Base-by-base conservation (phyloP, 2,888 invertebrate genomes). In the Troides aeacus region DNA sequence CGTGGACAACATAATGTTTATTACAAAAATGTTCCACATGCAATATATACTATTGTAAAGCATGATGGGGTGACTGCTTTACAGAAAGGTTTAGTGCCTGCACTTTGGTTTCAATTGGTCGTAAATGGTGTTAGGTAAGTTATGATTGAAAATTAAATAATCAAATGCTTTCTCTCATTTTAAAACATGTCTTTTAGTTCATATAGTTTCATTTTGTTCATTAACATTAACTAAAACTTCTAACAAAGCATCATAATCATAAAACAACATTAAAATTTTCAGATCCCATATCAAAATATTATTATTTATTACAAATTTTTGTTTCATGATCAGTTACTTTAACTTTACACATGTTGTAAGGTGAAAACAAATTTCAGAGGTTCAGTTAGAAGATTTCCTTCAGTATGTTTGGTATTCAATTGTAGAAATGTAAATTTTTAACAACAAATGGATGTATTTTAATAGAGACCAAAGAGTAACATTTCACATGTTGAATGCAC, bases 61-160 rank as follows among this genome's bases (percentile, higher is more conserved):
- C 94, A 95, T 74, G 98, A 98, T 81, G 98, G 98, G 0, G 65
- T 97, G 0, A 74, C 93, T 0, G 96, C 97, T 0, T 84, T 96
- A 30, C 96, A 96, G 81, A 95, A 95, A 72, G 98, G 98, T 1
- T 89, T 98, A 5, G 95, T 95, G 1, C 97, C 98, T 0, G 97
- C 97, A 0, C 85, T 98, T 30, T 96, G 95, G 90, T 97, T 97
- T 80, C 98, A 98, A 78, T 84, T 94, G 74, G 91, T 95, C 73
- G 93, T 58, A 12, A 58, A 58, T n/a, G 57, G 57, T 23, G 57
- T 24, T 10, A 58, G 57, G 57, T 58, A 84, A 85, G 90, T 79
- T 69, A 58, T 57, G 39, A 59, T 69, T 12, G 10, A 21, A 46
- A 46, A 21, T 23, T 23, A 46, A 46, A 60, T 30, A 60, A 57